Conservation (phyloP, 2,797 vertebrate species). For the Muscicapa striata region DNA sequence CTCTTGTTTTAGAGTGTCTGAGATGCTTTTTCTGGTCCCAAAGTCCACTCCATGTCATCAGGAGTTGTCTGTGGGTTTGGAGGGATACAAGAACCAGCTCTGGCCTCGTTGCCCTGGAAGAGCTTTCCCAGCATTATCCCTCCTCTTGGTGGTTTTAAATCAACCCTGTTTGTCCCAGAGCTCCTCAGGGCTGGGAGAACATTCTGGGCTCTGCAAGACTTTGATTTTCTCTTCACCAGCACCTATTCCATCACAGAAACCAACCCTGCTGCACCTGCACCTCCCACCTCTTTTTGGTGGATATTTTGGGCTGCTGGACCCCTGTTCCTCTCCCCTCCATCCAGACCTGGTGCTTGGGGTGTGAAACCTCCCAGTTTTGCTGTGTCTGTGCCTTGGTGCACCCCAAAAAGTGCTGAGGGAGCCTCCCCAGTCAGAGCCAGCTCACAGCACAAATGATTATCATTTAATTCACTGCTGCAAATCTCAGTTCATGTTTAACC, state of each 20-base stretch:
- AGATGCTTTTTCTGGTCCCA: neutral
- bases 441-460: neutral
- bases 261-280: neutral
- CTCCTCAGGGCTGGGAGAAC: neutral
- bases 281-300: neutral
- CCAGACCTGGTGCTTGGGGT: neutral
- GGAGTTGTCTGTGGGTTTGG: neutral
- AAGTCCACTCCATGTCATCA: neutral
- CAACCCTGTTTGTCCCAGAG: neutral
- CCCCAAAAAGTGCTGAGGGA: neutral
- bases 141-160: neutral
- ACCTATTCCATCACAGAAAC: neutral
- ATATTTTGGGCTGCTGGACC: neutral
- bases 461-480: neutral
- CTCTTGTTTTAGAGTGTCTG: neutral
- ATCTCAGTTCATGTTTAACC: neutral
- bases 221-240: neutral
- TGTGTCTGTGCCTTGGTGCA: neutral
- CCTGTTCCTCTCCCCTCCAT: neutral
- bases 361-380: neutral
- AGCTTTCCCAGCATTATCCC: neutral
- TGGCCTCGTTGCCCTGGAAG: neutral
- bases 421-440: neutral
- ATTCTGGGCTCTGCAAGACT: neutral
- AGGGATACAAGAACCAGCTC: neutral